Base-by-base conservation (phyloP, 2,888 invertebrate genomes). In the Drosophila nigricruria region DNA sequence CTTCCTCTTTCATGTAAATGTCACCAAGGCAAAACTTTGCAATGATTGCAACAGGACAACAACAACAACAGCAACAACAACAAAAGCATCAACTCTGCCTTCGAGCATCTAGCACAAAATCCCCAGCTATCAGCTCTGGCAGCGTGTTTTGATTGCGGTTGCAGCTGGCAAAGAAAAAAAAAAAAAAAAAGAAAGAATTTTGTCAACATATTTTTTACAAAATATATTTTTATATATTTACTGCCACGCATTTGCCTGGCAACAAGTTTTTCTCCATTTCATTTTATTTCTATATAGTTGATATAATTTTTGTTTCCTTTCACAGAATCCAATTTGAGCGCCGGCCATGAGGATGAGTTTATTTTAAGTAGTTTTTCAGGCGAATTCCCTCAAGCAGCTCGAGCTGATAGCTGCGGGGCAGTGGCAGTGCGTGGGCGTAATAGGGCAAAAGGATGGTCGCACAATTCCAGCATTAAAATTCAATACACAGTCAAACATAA, bases 401-500 rank as follows among this genome's bases (percentile, higher is more conserved):
- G 63, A 73, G 82, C 79, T 73, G 79, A 71, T 57, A 67, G 66
- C 30, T 62, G 36, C 6, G 20, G 34, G 27, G 47, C n/a, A 3
- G 0, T 5, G 27, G 47, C n/a, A 3, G 0, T 5, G 47, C 30
- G 27, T 18, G 27, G 47, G 12, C 30, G 30, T 53, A 25, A 38
- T 38, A 53, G 53, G 53, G 38, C 36, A 18, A 16, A 20, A 14
- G 53, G 36, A 42, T 18, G 57, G 54, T 40, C 59, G 53, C 45
- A 59, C 61, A 57, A 61, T 77, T 70, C 68, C 58, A 65, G 70
- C 89, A 86, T 89, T 89, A 88, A 89, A 82, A 86, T 86, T 86
- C 86, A 88, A 87, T 87, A 82, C 86, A 76, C 87, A 86, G 76
- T 64, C 78, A 79, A 88, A 81, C 80, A 86, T 86, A 86, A 86